Conservation (phyloP, 2,888 invertebrate genomes). For the Capitulum mitella region DNA sequence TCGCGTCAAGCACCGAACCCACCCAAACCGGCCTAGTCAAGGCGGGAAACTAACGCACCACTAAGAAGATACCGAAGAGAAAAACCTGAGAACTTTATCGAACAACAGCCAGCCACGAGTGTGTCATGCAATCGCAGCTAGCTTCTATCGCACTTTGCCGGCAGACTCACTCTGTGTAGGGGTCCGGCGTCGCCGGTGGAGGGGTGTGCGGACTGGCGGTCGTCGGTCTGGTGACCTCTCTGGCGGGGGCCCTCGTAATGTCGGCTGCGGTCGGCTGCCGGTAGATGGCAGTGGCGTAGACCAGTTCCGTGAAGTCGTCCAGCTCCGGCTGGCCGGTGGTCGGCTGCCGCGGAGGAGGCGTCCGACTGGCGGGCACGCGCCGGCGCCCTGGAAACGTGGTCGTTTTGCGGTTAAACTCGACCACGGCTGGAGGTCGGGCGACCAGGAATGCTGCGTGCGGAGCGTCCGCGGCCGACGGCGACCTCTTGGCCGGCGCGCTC, state of each 20-base stretch:
- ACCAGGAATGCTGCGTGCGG: neutral
- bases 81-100: too few species aligned
- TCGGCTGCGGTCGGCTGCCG: neutral
- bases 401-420: slow-evolving; percentile 5
- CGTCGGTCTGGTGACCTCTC: neutral
- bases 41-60: too few species aligned
- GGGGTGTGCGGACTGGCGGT: neutral
- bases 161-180: slow-evolving; percentile 1
- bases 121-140: too few species aligned
- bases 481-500: neutral
- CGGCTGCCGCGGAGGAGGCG: neutral
- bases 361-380: neutral
- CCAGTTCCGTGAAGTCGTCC: neutral
- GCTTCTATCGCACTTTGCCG: too few species aligned
- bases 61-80: too few species aligned
- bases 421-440: neutral
- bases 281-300: neutral
- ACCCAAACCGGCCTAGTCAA: too few species aligned
- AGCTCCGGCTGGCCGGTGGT: neutral
- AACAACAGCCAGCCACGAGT: too few species aligned
- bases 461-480: too few species aligned
- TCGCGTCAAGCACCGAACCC: too few species aligned
- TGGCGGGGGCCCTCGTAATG: neutral
- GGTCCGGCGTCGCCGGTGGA: neutral
- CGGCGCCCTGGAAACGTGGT: neutral